Conservation (phyloP, 2,113 vertebrate genomes). For the Emberiza fucata region DNA sequence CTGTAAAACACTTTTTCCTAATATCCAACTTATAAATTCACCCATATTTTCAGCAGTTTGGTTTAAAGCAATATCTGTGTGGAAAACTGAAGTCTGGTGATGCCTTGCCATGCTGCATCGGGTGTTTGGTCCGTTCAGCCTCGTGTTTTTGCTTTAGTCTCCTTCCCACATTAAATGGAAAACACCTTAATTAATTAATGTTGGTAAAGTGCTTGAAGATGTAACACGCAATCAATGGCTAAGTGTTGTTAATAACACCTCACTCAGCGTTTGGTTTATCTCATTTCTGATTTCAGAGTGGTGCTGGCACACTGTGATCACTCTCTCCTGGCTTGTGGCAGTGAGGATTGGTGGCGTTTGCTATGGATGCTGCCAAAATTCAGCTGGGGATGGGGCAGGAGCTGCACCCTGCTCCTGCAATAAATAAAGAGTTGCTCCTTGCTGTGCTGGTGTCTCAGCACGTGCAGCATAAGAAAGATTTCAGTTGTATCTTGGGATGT, state of each 20-base stretch:
- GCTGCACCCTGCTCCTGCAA: background rate
- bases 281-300: fast-evolving
- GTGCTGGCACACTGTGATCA: fast-evolving
- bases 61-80: background rate
- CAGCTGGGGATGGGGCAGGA: background rate
- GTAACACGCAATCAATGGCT: background rate
- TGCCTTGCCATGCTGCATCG: fast-evolving
- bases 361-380: background rate
- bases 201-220: background rate
- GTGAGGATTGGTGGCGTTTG: background rate
- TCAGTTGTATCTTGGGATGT: background rate
- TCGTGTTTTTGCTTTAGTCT: background rate
- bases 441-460: fast-evolving
- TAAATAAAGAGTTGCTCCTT: background rate
- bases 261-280: background rate
- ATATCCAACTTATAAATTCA: no score
- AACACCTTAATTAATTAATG: slow-evolving; percentile 34
- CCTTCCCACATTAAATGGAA: background rate
- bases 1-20: no score
- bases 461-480: background rate
- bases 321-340: fast-evolving
- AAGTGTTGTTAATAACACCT: background rate
- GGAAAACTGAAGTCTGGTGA: background rate
- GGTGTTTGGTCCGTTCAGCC: fast-evolving
- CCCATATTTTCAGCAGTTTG: background rate